Percentiles rank a stretch among this genome's conserved stretches.
These are phyloP conservation scores for Muscidifurax raptorellus DNA, from an alignment of 1,140 invertebrate species.

Conservation along the genomic window DNA sequence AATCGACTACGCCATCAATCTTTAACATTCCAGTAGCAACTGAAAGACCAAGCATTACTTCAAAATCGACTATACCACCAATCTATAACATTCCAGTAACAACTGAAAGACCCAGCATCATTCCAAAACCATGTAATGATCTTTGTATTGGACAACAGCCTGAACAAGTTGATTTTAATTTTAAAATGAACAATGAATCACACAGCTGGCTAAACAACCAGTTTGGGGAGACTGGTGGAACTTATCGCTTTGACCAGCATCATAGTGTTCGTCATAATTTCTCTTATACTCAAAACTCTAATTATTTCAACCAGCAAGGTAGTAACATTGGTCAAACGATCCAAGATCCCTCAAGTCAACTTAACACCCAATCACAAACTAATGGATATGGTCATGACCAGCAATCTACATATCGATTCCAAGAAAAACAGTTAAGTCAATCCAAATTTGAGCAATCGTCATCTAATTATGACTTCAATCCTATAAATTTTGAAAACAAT, in stretches of 20 bases:
- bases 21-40: constrained; percentile 10
- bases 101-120: neutral
- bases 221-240: constrained; percentile 24
- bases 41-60: neutral
- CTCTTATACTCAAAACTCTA: constrained; percentile 6
- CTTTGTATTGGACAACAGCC: neutral
- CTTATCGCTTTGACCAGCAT: constrained; percentile 26
- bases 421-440: constrained; percentile 33
- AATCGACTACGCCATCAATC: neutral
- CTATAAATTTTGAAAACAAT: neutral
- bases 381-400: neutral
- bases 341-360: constrained; percentile 21
- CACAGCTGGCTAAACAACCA: neutral
- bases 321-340: constrained; percentile 39
- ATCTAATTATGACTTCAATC: neutral
- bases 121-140: neutral
- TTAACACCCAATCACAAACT: neutral
- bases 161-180: constrained; percentile 22
- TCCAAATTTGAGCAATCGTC: constrained; percentile 40
- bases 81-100: neutral
- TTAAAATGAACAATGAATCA: neutral
- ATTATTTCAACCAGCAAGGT: neutral
- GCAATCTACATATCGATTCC: constrained; percentile 14
- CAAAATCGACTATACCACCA: neutral
- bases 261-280: constrained; percentile 38